Base-by-base conservation (phyloP, 2,888 invertebrate genomes). In the Coenonympha arcania region DNA sequence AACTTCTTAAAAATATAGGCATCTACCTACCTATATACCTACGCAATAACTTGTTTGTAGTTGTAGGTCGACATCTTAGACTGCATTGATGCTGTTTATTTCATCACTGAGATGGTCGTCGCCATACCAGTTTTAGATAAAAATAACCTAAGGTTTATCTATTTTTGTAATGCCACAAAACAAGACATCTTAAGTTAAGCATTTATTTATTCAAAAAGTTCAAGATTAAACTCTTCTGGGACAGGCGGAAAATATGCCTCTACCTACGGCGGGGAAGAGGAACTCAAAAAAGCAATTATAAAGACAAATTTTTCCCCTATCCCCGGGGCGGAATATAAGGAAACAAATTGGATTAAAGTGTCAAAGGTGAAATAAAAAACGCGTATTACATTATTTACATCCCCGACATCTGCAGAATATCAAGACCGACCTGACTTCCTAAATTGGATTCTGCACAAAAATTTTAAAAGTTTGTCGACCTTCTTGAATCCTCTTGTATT, bases 321-420 rank as follows among this genome's bases (percentile, higher is more conserved):
- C 86, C 82, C 84, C 57, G 58, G 84, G 79, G 86, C 64, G 65
- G 68, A 63, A 78, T 82, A 73, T 69, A 78, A 79, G 76, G 69
- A 80, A 84, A 82, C 81, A 84, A 86, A 86, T 85, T 85, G 80
- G 84, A 86, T 86, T 85, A 84, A 83, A 84, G 73, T 85, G 84
- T 85, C 85, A 86, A 85, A 86, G 85, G 82, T 85, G 78, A 82
- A 80, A 85, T 83, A 84, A 84, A 84, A 85, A 84, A 81, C 62
- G 67, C 65, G 72, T 64, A 68, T 73, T 13, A 11, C 24, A 76
- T 76, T 75, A 70, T 77, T 74, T 73, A 74, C 77, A 75, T 71
- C 62, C 60, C 69, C 72, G 63, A 72, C 69, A 76, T 79, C 82
- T 85, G 84, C 67, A 65, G 65, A 76, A 65, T 73, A 69, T 84